These are phyloP conservation scores for Drosophila saltans DNA, from an alignment of 1,140 invertebrate genomes.

Conservation along the genomic window DNA sequence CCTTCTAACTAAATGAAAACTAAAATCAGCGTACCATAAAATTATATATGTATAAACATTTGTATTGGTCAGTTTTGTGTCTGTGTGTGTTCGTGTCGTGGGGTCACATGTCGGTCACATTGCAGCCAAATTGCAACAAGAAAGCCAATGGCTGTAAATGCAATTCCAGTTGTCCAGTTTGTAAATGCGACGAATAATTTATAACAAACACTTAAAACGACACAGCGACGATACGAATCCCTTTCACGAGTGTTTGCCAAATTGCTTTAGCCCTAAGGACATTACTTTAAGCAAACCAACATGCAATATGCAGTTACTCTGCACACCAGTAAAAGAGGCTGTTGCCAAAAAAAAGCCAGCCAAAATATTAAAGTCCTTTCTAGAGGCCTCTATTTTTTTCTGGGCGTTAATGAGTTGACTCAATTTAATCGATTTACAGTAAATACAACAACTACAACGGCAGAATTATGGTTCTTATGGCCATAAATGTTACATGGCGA, in stretches of 20 bases:
- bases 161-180: conserved; percentile 42
- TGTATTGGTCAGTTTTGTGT: not conserved
- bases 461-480: not conserved
- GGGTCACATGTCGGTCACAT: conserved; percentile 69
- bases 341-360: conserved; percentile 46
- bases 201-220: conserved; percentile 63
- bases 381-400: not conserved
- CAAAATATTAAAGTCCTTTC: conserved; percentile 38
- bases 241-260: conserved; percentile 61
- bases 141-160: conserved; percentile 47
- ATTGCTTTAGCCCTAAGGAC: conserved; percentile 53
- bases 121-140: conserved; percentile 54
- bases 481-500: conserved; percentile 34
- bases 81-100: conserved; percentile 25
- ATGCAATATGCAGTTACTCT: conserved; percentile 50
- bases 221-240: conserved; percentile 52
- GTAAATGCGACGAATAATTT: conserved; percentile 66
- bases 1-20: conserved; percentile 43
- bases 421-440: conserved; percentile 40
- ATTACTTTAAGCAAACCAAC: conserved; percentile 56
- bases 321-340: conserved; percentile 18
- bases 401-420: conserved; percentile 46
- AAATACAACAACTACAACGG: conserved; percentile 18
- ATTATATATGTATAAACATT: conserved; percentile 36
- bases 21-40: conserved; percentile 61